Evolutionary conservation across 2,113 vertebrate genomes (phyloP).

Genomic region (Tapirus terrestris): DNA sequence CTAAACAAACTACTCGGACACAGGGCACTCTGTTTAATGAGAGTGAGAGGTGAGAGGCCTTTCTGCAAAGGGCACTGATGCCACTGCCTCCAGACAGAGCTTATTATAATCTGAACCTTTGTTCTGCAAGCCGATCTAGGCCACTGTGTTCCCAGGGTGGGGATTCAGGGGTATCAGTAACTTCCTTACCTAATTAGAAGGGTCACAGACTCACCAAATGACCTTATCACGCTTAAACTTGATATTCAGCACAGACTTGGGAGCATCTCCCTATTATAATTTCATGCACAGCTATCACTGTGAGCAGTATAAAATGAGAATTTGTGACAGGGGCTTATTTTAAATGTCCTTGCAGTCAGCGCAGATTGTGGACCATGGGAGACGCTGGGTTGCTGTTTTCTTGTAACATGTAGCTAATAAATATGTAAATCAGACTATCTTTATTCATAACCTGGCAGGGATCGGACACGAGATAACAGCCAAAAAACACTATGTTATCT

Average conservation of each 20-base stretch:
- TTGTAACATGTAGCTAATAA: slow-evolving; percentile 78
- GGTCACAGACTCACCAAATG: neutral
- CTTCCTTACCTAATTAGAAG: slow-evolving; percentile 4
- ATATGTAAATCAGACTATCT: slow-evolving; percentile 82
- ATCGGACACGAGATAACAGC: slow-evolving; percentile 64
- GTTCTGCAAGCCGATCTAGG: neutral
- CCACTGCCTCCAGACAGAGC: neutral
- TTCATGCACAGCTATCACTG: slow-evolving; percentile 27
- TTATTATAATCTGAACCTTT: neutral
- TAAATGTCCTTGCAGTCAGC: slow-evolving; percentile 74
- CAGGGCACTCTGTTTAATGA: neutral
- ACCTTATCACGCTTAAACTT: neutral
- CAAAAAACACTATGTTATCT: slow-evolving; percentile 65
- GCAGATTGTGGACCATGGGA: slow-evolving; percentile 17
- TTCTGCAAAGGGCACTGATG: neutral
- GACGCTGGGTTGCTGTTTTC: slow-evolving; percentile 38
- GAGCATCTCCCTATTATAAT: neutral
- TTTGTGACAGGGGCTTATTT: slow-evolving; percentile 73
- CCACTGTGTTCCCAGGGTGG: neutral
- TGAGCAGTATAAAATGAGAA: slow-evolving; percentile 42
- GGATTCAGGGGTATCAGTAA: slow-evolving; percentile 35
- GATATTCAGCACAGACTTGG: neutral
- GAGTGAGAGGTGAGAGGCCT: neutral
- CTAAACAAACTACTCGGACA: neutral
- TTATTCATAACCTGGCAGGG: slow-evolving; percentile 82